Evolutionary conservation across 2,888 invertebrate genomes (phyloP), one percentile per base, ranked within the genome.

Genomic region (Hyposoter didymator): DNA sequence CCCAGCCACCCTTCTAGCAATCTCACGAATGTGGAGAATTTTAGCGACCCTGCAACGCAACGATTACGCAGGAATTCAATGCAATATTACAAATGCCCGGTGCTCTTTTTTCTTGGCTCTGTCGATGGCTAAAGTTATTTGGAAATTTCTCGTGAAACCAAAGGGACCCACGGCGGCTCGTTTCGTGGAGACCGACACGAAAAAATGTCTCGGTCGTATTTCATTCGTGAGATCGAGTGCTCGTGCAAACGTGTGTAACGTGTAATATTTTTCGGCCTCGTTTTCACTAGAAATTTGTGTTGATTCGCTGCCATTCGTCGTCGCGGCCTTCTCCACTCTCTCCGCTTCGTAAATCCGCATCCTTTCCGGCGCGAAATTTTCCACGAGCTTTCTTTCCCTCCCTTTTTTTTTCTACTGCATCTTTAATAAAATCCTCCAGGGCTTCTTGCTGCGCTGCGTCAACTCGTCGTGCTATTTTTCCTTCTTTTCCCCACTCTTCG

Each of bases 371-470:
- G 83, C 85, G 70, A 82, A 85, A 80, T 83, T 85, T 59, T 80
- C 76, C 76, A 83, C 76, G 76, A 83, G 76, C 66, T 76, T 66
- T 69, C 59, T 66, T 35, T 59, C 79, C 49, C 39, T 22, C 45
- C 1, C 45, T 45, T 32, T 55, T 35, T 70, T 35, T 35, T 39
- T 72, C 78, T 70, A 69, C 80, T 85, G 85, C 85, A 85, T 83
- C 83, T 85, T 85, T 85, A 85, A 85, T 85, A 85, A 80, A 73
- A 83, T 85, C 80, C 83, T 76, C 82, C 67, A 80, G 82, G 83
- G 75, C 76, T 78, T 64, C 32, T 67, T 45, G 49, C 72, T 45
- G 67, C 72, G 85, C 80, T 83, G 67, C 73, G 73, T 85, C 76
- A 83, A 83, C 83, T 76, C 62, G 47, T 62, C 70, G 74, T 83